These are phyloP conservation scores for Lithophane ornitopus DNA, from an alignment of 2,888 invertebrate genomes.

Conservation along the genomic window DNA sequence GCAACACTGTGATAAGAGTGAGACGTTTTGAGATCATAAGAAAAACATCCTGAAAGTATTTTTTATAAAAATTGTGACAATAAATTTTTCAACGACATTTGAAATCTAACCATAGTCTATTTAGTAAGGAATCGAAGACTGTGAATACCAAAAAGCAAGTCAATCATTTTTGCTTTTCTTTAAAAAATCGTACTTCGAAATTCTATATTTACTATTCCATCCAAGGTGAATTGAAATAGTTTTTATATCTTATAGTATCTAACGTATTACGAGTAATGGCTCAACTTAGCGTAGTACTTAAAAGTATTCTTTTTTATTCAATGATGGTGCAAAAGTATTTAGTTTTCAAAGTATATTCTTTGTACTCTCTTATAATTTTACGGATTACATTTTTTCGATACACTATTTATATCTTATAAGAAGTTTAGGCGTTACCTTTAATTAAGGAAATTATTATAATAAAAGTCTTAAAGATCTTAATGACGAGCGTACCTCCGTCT, in stretches of 20 bases:
- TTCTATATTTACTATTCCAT: slow-evolving; percentile 65
- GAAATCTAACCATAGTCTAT: slow-evolving; percentile 64
- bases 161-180: slow-evolving; percentile 66
- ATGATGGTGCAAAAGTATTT: slow-evolving; percentile 65
- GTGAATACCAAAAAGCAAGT: slow-evolving; percentile 77
- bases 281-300: slow-evolving; percentile 69
- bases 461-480: slow-evolving; percentile 19
- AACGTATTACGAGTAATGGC: slow-evolving; percentile 47
- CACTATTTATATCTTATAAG: slow-evolving; percentile 32
- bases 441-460: slow-evolving; percentile 43
- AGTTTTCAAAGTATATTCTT: slow-evolving; percentile 58
- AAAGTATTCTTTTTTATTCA: slow-evolving; percentile 61
- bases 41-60: slow-evolving; percentile 46
- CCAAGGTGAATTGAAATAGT: slow-evolving; percentile 59
- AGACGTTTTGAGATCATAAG: slow-evolving; percentile 52
- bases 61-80: slow-evolving; percentile 62
- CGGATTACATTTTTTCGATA: slow-evolving; percentile 45
- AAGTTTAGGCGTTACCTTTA: slow-evolving; percentile 53
- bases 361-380: slow-evolving; percentile 56
- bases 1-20: slow-evolving; percentile 66
- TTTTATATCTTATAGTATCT: slow-evolving; percentile 36
- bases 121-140: slow-evolving; percentile 75
- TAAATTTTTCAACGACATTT: slow-evolving; percentile 58
- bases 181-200: slow-evolving; percentile 47
- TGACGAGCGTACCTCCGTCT: slow-evolving; percentile 11